Evolutionary conservation across 2,113 vertebrate genomes (phyloP).

Genomic region (Tachuris rubrigastra): DNA sequence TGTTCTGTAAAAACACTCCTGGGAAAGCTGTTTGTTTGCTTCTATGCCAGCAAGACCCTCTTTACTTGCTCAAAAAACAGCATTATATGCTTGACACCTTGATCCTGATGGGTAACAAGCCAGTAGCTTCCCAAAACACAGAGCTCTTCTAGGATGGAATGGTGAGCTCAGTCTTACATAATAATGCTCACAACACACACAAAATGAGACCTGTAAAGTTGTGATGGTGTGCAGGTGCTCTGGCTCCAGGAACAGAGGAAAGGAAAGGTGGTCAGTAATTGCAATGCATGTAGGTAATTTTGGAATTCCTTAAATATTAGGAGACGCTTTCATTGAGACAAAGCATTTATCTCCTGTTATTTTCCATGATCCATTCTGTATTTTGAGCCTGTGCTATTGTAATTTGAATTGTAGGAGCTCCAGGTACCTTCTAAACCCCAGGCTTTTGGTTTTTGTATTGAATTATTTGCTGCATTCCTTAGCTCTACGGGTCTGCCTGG

Average conservation of each 20-base stretch:
- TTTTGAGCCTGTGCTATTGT: not conserved
- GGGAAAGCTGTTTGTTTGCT: conserved; percentile 2
- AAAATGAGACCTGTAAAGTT: not conserved
- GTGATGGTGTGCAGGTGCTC: not conserved
- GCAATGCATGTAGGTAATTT: not conserved
- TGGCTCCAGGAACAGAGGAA: not conserved
- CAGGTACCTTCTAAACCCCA: not conserved
- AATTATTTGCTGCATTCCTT: not conserved
- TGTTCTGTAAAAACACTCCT: conserved; percentile 40
- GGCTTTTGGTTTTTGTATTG: not conserved
- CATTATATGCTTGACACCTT: conserved; percentile 11
- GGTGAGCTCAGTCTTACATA: not conserved
- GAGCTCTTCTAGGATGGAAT: not conserved
- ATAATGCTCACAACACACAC: not conserved
- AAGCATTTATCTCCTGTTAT: not conserved
- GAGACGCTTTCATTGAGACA: not conserved
- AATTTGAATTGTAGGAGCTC: not conserved
- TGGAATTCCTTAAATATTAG: not conserved
- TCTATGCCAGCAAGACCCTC: not conserved
- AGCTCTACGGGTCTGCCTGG: not conserved
- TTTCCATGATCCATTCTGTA: not conserved
- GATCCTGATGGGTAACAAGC: not conserved
- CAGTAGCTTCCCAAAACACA: not conserved
- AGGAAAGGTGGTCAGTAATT: not conserved
- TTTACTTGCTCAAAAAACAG: conserved; percentile 7